Evolutionary conservation across 1,140 invertebrate species (phyloP).

Genomic region (Platyura marginata): DNA sequence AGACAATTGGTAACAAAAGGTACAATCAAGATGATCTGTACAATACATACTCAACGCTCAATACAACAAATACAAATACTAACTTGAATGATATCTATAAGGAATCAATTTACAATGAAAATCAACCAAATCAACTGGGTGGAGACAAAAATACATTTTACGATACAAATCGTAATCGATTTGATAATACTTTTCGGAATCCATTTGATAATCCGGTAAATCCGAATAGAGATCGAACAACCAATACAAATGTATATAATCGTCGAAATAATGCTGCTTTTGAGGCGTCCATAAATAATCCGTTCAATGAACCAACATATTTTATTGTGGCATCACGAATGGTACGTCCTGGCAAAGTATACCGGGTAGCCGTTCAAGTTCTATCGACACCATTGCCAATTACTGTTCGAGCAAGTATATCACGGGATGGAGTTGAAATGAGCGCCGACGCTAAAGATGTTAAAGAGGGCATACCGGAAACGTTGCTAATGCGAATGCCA

Average conservation of each 20-base stretch:
- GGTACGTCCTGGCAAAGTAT: conserved; percentile 72
- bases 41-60: too few relatives aligned
- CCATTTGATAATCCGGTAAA: neutral
- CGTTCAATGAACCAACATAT: conserved; percentile 36
- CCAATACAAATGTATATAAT: neutral
- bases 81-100: too few relatives aligned
- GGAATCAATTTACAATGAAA: too few relatives aligned
- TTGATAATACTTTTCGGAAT: neutral
- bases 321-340: conserved; percentile 72
- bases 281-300: neutral
- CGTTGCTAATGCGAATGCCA: conserved; percentile 69
- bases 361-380: conserved; percentile 62
- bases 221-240: neutral
- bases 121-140: too few relatives aligned
- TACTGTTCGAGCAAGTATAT: conserved; percentile 63
- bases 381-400: conserved; percentile 51
- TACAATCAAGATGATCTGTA: too few relatives aligned
- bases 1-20: too few relatives aligned
- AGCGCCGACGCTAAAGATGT: conserved; percentile 54
- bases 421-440: conserved; percentile 72
- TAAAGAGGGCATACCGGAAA: conserved; percentile 63
- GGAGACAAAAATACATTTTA: too few relatives aligned
- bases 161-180: neutral
- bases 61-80: too few relatives aligned
- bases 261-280: neutral